Percentiles rank a stretch among this genome's conserved stretches.
Evolutionary conservation across 2,888 invertebrate species (phyloP).

Genomic region (Lissonota sp.): DNA sequence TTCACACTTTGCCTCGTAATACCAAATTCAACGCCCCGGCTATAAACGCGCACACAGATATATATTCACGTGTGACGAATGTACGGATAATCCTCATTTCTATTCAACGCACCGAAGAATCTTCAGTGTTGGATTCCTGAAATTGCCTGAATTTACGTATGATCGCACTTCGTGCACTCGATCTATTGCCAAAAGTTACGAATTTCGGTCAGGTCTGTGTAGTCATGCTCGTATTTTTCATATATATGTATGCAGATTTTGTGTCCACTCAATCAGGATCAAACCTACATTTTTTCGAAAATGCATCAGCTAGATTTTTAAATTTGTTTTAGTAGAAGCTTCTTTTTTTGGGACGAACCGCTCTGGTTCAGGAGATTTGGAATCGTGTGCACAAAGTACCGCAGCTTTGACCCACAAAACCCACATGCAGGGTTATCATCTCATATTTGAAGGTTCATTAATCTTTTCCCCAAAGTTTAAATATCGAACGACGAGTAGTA

Average conservation of each 20-base stretch:
- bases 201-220: not conserved
- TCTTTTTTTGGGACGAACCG: too few species aligned
- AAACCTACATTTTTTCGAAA: too few species aligned
- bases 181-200: not conserved
- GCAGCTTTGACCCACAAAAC: too few species aligned
- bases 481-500: too few species aligned
- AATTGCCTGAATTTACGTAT: conserved; percentile 23
- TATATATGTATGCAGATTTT: not conserved
- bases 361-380: too few species aligned
- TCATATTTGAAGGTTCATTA: too few species aligned
- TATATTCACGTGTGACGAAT: not conserved
- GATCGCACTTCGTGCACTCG: conserved; percentile 30
- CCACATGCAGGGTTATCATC: too few species aligned
- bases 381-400: too few species aligned
- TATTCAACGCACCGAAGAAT: conserved; percentile 6
- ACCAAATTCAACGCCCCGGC: conserved; percentile 1
- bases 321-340: too few species aligned
- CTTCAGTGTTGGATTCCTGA: not conserved
- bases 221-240: conserved; percentile 1
- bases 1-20: conserved; percentile 36
- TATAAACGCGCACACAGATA: conserved; percentile 2
- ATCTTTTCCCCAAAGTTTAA: too few species aligned
- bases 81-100: conserved; percentile 10
- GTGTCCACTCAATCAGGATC: too few species aligned
- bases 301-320: too few species aligned